A percentile compares a stretch with the other conserved stretches of the same genome.
Evolutionary conservation across 1,140 invertebrate genomes (phyloP).

Genomic region (silkworm (Bombyx mori)): DNA sequence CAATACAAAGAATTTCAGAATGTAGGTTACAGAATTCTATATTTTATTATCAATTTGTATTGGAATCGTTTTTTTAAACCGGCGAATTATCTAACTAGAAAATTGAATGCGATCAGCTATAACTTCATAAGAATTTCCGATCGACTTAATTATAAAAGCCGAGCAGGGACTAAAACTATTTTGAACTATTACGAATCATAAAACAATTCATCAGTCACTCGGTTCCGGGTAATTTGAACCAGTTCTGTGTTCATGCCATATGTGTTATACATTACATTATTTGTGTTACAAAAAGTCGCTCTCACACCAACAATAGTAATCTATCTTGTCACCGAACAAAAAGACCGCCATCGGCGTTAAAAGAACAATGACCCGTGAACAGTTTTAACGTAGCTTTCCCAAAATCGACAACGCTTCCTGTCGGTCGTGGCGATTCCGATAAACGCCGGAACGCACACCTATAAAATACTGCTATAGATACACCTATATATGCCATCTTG

Average conservation of each 20-base stretch:
- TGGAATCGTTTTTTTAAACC: too few relatives aligned
- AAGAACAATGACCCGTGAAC: slow-evolving; percentile 62
- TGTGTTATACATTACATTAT: background rate
- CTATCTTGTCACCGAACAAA: slow-evolving; percentile 39
- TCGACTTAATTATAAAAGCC: too few relatives aligned
- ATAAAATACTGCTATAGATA: background rate
- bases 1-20: too few relatives aligned
- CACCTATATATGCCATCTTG: too few relatives aligned
- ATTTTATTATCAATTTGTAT: too few relatives aligned
- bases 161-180: slow-evolving; percentile 33
- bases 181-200: slow-evolving; percentile 1
- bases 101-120: too few relatives aligned
- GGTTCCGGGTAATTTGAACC: slow-evolving; percentile 1
- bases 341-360: slow-evolving; percentile 34
- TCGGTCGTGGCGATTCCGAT: slow-evolving; percentile 31
- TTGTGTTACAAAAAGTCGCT: slow-evolving; percentile 20
- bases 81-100: too few relatives aligned
- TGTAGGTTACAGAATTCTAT: too few relatives aligned
- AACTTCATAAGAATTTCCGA: too few relatives aligned
- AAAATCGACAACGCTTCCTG: slow-evolving; percentile 62
- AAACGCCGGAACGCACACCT: slow-evolving; percentile 19
- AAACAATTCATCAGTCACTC: too few relatives aligned
- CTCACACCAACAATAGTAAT: slow-evolving; percentile 34
- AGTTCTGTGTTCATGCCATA: background rate
- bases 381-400: slow-evolving; percentile 53